Conservation (phyloP, 2,113 vertebrate species). For the Gallinago media region DNA sequence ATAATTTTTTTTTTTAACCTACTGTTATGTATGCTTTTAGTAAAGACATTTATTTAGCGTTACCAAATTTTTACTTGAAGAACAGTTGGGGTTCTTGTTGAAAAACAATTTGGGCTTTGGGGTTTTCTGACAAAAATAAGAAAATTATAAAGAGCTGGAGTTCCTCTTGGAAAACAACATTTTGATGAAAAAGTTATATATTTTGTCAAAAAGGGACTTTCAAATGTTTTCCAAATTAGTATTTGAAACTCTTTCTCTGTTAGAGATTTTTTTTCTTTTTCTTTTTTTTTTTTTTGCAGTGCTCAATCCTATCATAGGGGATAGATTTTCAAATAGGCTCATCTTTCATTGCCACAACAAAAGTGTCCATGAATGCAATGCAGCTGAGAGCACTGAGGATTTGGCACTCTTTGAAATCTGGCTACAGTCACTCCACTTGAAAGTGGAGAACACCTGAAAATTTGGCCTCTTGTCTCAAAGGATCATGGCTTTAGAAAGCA, state of each 20-base stretch:
- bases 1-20: not conserved
- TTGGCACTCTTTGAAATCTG: not conserved
- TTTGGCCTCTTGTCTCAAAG: not conserved
- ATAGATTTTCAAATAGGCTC: not conserved
- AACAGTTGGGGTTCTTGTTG: not conserved
- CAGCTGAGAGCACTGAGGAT: not conserved
- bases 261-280: not conserved
- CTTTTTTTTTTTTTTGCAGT: not conserved
- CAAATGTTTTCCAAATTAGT: not conserved
- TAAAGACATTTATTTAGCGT: not conserved
- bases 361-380: not conserved
- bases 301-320: not conserved
- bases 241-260: not conserved
- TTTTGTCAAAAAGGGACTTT: not conserved
- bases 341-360: not conserved
- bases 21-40: not conserved
- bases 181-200: not conserved
- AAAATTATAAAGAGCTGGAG: not conserved
- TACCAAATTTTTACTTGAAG: not conserved
- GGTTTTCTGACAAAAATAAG: not conserved
- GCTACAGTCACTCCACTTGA: not conserved
- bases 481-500: not conserved
- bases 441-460: not conserved
- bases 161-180: not conserved
- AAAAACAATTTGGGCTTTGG: not conserved